These are phyloP conservation scores for Vireo altiloquus DNA, from an alignment of 2,113 vertebrate species.

Conservation along the genomic window DNA sequence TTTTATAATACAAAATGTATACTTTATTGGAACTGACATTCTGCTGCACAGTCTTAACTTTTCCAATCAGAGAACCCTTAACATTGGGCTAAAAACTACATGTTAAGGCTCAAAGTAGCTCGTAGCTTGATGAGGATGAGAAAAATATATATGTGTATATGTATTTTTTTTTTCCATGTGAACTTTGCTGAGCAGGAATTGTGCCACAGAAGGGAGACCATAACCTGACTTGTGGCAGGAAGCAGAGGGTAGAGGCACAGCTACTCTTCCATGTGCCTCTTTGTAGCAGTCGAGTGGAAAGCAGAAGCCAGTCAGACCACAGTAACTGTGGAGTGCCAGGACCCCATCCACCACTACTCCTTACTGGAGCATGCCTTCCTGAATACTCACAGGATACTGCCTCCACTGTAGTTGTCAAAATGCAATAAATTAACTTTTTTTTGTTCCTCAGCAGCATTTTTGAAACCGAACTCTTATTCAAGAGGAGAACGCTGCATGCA, in stretches of 20 bases:
- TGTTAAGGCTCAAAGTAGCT: neutral
- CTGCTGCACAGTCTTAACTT: neutral
- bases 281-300: neutral
- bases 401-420: neutral
- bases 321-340: rapidly evolving
- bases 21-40: neutral
- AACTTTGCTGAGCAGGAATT: neutral
- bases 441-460: neutral
- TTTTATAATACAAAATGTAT: neutral
- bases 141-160: neutral
- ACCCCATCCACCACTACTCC: neutral
- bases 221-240: neutral
- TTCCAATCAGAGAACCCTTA: neutral
- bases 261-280: too few relatives aligned
- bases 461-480: neutral
- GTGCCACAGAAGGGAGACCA: neutral
- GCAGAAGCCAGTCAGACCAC: neutral
- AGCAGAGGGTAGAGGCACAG: neutral
- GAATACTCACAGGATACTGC: neutral
- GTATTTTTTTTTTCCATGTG: neutral
- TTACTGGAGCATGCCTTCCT: neutral
- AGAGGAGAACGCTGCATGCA: neutral
- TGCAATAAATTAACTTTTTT: neutral
- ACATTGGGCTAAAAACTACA: neutral
- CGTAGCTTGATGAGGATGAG: neutral